Conservation (phyloP, 2,797 vertebrate species). For the Philypnodon macrostomus region DNA sequence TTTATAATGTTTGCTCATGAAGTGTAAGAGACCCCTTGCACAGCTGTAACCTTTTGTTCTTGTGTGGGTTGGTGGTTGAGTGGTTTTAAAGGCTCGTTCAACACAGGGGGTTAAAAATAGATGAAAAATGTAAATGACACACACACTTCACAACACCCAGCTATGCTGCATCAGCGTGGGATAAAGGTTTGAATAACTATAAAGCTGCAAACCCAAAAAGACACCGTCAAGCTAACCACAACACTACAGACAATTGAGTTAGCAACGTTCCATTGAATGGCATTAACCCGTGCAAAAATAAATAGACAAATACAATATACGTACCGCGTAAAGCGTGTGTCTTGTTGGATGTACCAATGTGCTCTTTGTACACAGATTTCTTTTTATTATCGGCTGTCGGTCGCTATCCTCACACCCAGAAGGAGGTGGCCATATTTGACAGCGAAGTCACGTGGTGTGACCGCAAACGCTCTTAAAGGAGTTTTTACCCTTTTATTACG, state of each 20-base stretch:
- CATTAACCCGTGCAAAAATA: neutral
- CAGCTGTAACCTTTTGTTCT: slow-evolving; percentile 38
- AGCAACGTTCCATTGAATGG: neutral
- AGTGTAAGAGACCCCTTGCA: neutral
- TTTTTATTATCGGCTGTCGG: slow-evolving; percentile 53
- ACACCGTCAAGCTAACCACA: slow-evolving; percentile 40
- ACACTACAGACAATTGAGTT: slow-evolving; percentile 35
- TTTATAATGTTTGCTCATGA: neutral
- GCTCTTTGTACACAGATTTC: slow-evolving; percentile 22
- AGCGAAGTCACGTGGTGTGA: slow-evolving; percentile 71
- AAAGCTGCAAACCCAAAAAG: slow-evolving; percentile 45
- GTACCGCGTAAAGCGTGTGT: slow-evolving; percentile 38
- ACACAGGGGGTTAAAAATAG: neutral
- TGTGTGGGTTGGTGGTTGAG: neutral
- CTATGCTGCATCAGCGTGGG: neutral
- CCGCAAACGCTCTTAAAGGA: slow-evolving; percentile 6
- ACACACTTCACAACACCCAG: neutral
- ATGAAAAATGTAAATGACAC: neutral
- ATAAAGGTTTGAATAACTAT: slow-evolving; percentile 8
- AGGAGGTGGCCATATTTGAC: slow-evolving; percentile 76
- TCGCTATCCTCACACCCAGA: slow-evolving; percentile 52
- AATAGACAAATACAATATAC: slow-evolving; percentile 31
- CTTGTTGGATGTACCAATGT: neutral
- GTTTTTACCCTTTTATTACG: neutral
- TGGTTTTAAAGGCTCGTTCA: neutral